A percentile compares a stretch with the other conserved stretches of the same genome.
Evolutionary conservation across 1,140 invertebrate species (phyloP).

Genomic region (Ylistrum balloti): DNA sequence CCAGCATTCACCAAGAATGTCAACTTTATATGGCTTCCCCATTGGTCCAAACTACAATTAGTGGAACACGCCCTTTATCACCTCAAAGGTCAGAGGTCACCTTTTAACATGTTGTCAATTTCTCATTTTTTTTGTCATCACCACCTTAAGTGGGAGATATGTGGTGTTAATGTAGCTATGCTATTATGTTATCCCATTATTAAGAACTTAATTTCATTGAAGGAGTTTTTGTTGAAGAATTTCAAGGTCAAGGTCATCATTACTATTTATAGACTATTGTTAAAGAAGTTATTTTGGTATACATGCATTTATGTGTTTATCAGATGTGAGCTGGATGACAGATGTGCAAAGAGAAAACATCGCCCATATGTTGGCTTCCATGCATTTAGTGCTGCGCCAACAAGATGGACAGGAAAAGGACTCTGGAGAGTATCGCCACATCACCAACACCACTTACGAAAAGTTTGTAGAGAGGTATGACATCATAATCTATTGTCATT

Average conservation of each 20-base stretch:
- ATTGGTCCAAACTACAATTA: constrained; percentile 80
- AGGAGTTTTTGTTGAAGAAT: too few relatives aligned
- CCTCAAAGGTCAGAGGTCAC: constrained; percentile 71
- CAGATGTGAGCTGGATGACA: constrained; percentile 79
- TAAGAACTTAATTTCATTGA: too few relatives aligned
- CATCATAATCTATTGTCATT: not conserved
- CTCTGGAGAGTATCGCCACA: constrained; percentile 77
- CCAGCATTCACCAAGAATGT: constrained; percentile 80
- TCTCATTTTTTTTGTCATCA: too few relatives aligned
- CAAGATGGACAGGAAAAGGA: constrained; percentile 80
- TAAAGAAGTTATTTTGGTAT: too few relatives aligned
- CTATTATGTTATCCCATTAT: too few relatives aligned
- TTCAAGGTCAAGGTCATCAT: too few relatives aligned
- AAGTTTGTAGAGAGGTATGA: constrained; percentile 81
- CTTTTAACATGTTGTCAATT: too few relatives aligned
- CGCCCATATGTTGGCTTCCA: constrained; percentile 82
- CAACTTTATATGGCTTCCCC: constrained; percentile 81
- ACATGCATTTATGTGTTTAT: not conserved
- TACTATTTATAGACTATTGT: too few relatives aligned
- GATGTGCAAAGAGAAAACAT: constrained; percentile 79
- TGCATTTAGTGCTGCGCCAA: constrained; percentile 81
- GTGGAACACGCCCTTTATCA: constrained; percentile 80
- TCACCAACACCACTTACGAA: constrained; percentile 81
- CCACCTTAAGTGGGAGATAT: too few relatives aligned
- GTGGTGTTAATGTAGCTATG: too few relatives aligned